Conservation (phyloP, 2,113 vertebrate species). For the Thunnus thynnus region DNA sequence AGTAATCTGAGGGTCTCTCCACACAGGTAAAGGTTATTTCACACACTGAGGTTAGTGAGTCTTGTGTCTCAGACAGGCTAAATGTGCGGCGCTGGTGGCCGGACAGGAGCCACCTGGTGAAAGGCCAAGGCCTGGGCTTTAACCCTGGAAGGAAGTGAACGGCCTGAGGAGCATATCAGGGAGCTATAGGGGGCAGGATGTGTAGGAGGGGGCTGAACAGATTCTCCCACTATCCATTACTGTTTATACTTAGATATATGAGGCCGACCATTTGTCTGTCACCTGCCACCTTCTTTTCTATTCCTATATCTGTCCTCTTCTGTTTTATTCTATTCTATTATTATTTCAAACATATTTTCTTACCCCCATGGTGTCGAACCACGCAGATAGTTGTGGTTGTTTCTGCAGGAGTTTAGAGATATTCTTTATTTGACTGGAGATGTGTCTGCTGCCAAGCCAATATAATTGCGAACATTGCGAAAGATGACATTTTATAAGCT, state of each 20-base stretch:
- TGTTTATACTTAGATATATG: constrained; percentile 11
- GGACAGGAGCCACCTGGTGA: constrained; percentile 86
- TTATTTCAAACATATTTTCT: no score
- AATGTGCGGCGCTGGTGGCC: constrained; percentile 77
- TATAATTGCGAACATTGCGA: no score
- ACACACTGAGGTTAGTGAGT: constrained; percentile 7
- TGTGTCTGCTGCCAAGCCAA: no score
- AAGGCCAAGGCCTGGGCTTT: constrained; percentile 88
- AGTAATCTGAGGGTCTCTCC: background rate
- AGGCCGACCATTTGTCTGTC: background rate
- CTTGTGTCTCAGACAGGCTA: constrained; percentile 74
- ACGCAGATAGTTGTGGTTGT: no score
- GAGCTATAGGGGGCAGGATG: constrained; percentile 86
- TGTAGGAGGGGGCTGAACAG: constrained; percentile 79
- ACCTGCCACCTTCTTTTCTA: background rate
- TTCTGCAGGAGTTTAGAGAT: no score
- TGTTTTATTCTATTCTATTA: background rate
- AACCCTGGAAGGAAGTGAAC: constrained; percentile 90
- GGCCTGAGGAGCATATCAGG: constrained; percentile 74
- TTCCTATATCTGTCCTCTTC: no score
- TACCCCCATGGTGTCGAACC: no score
- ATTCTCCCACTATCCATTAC: constrained; percentile 44
- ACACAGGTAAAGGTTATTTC: background rate
- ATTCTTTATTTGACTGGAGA: no score
- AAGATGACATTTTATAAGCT: no score